Evolutionary conservation across 2,113 vertebrate genomes (phyloP).

Genomic region (Pseudopodoces humilis): DNA sequence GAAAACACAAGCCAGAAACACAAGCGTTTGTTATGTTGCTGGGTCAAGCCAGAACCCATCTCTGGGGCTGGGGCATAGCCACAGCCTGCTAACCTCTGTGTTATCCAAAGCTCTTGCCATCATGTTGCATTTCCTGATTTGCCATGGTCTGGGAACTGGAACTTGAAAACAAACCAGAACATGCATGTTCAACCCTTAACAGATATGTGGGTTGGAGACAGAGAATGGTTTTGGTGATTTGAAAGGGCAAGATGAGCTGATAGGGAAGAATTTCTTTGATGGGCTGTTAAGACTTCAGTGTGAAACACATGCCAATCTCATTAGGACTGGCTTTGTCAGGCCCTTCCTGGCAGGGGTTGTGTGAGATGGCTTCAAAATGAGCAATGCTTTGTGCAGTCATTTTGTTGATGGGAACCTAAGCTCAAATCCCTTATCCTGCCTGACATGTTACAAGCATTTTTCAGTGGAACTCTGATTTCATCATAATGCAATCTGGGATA

Average conservation of each 20-base stretch:
- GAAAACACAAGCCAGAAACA: background rate
- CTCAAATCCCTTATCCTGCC: background rate
- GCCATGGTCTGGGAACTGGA: background rate
- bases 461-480: background rate
- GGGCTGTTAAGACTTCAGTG: background rate
- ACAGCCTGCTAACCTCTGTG: background rate
- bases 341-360: background rate
- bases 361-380: background rate
- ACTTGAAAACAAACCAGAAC: background rate
- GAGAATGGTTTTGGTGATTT: background rate
- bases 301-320: background rate
- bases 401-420: background rate
- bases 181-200: background rate
- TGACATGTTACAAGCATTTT: background rate
- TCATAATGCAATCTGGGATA: background rate
- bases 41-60: background rate
- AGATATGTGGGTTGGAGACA: background rate
- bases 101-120: background rate
- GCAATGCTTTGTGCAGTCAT: background rate
- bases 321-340: background rate
- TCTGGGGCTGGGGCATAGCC: background rate
- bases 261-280: background rate
- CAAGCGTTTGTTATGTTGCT: rapidly evolving
- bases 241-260: background rate
- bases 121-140: background rate